A percentile compares a stretch with the other conserved stretches of the same genome.
These are phyloP conservation scores for Polydrusus cervinus DNA, from an alignment of 2,888 invertebrate species.

Conservation along the genomic window DNA sequence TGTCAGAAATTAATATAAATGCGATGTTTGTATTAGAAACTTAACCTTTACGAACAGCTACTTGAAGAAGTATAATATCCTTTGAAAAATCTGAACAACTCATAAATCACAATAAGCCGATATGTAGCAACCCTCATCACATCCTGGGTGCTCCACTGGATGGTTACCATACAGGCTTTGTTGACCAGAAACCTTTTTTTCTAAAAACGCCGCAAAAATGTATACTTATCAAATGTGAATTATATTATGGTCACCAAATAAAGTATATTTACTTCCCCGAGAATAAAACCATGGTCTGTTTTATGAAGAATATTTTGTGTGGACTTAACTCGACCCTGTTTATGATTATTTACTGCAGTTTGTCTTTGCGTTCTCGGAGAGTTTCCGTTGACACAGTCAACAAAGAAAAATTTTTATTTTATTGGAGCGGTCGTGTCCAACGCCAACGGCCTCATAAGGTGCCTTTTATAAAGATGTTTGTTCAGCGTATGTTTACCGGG, in stretches of 20 bases:
- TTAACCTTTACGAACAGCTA: too few species aligned
- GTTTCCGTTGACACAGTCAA: constrained; percentile 64
- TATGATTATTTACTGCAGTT: constrained; percentile 64
- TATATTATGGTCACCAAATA: constrained; percentile 17
- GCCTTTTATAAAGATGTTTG: constrained; percentile 18
- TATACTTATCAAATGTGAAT: constrained; percentile 19
- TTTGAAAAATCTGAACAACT: too few species aligned
- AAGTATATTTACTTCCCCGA: constrained; percentile 13
- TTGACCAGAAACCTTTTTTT: constrained; percentile 9
- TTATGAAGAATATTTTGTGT: constrained; percentile 21
- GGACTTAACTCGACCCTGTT: constrained; percentile 58
- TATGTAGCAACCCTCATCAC: too few species aligned
- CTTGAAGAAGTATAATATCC: too few species aligned
- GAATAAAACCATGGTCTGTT: constrained; percentile 8
- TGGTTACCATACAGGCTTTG: too few species aligned
- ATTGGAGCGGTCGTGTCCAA: constrained; percentile 39
- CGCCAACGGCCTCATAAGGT: constrained; percentile 10
- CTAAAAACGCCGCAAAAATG: constrained; percentile 4
- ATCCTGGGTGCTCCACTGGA: too few species aligned
- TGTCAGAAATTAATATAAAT: too few species aligned
- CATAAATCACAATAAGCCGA: too few species aligned
- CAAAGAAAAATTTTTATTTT: constrained; percentile 56
- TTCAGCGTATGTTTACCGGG: not conserved
- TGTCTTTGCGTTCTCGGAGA: constrained; percentile 56
- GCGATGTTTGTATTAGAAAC: too few species aligned